Conservation (phyloP, 2,888 invertebrate species). For the Tipula lateralis region DNA sequence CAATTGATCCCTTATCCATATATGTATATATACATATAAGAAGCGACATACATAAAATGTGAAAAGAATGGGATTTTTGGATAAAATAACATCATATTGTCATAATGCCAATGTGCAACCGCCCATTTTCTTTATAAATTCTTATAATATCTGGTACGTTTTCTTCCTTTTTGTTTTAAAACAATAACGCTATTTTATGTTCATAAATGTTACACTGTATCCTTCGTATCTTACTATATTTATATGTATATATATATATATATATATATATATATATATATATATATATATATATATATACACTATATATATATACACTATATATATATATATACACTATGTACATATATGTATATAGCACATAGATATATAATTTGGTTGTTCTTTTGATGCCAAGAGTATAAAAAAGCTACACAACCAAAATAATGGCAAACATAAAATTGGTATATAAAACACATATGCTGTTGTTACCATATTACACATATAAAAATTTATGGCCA, state of each 20-base stretch:
- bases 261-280: no score
- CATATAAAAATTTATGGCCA: conserved; percentile 19
- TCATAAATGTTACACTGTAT: conserved; percentile 1
- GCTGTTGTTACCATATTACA: conserved; percentile 24
- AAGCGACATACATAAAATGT: not conserved
- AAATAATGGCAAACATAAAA: conserved; percentile 24
- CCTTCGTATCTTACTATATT: not conserved
- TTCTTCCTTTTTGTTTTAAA: not conserved
- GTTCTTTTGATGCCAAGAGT: conserved; percentile 19
- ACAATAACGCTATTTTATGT: conserved; percentile 11
- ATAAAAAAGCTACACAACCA: not conserved
- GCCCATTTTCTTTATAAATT: conserved; percentile 26
- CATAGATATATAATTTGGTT: not conserved
- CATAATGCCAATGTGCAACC: conserved; percentile 27
- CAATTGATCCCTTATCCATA: not conserved
- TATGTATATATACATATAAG: not conserved
- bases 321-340: no score
- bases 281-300: no score
- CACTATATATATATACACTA: no score
- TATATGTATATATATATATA: not conserved
- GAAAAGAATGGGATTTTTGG: not conserved
- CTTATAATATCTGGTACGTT: conserved; percentile 24
- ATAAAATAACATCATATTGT: conserved; percentile 24
- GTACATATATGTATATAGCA: not conserved
- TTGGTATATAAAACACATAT: conserved; percentile 24